Conservation (phyloP, 2,797 vertebrate genomes). For the Coilia nasus region DNA sequence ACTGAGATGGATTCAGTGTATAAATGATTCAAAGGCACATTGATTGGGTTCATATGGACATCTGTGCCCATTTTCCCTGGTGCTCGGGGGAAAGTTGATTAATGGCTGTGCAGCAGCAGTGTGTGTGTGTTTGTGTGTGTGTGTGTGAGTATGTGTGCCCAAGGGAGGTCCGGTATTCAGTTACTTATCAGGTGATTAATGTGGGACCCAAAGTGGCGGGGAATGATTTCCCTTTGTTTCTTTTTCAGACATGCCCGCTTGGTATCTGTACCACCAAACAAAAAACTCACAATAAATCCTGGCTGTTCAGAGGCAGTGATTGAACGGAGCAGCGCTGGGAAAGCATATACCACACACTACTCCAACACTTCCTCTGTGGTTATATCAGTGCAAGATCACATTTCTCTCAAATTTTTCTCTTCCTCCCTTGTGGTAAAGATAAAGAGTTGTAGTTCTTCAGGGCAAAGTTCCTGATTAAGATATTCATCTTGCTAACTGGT, state of each 20-base stretch:
- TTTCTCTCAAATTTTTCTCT: background rate
- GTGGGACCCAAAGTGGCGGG: constrained; percentile 41
- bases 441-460: background rate
- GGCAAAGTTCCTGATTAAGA: background rate
- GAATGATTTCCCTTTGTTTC: constrained; percentile 44
- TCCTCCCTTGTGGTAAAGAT: background rate
- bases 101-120: constrained; percentile 6
- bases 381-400: constrained; percentile 9
- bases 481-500: background rate
- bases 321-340: background rate
- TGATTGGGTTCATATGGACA: constrained; percentile 22
- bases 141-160: constrained; percentile 15
- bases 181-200: constrained; percentile 50
- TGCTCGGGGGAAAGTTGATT: constrained; percentile 18
- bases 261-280: constrained; percentile 28
- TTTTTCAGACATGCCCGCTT: constrained; percentile 45
- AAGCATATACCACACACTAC: background rate
- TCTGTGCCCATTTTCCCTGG: constrained; percentile 16
- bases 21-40: constrained; percentile 26
- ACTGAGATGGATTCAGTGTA: background rate
- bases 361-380: constrained; percentile 4
- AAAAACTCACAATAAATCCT: constrained; percentile 49
- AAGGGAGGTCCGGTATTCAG: constrained; percentile 31
- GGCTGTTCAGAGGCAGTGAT: constrained; percentile 29
- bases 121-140: background rate